phyloP scores from a whole-genome alignment of 1,140 invertebrate genomes.

The Drosophila punjabiensis region DNA sequence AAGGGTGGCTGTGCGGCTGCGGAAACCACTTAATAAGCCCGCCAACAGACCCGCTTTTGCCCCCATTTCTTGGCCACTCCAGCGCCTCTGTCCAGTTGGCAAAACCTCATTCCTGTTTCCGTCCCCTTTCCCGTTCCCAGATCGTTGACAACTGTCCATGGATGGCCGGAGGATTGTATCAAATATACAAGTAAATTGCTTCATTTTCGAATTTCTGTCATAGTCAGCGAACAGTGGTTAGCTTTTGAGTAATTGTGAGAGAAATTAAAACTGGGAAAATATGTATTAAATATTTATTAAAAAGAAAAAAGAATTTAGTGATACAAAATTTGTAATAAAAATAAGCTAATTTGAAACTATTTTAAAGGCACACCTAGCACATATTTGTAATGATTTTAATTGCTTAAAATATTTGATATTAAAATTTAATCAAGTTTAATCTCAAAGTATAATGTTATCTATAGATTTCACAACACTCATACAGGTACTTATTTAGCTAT shows the following conservation, averaged over 20 bases:
- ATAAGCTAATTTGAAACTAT: too few species aligned
- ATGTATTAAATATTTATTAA: background rate
- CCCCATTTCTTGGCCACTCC: background rate
- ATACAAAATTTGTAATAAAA: too few species aligned
- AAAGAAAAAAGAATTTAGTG: background rate
- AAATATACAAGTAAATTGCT: constrained; percentile 80
- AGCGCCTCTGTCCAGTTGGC: background rate
- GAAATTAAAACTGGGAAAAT: background rate
- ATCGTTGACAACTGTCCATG: constrained; percentile 66
- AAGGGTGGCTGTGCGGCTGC: constrained; percentile 35
- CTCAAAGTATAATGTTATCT: background rate
- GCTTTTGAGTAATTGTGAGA: background rate
- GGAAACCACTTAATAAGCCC: constrained; percentile 52
- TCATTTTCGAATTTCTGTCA: constrained; percentile 83
- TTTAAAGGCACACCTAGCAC: background rate
- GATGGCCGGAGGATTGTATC: constrained; percentile 56
- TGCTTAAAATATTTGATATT: background rate
- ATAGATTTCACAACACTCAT: background rate
- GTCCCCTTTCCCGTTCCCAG: constrained; percentile 19
- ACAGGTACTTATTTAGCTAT: background rate
- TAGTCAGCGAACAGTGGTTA: constrained; percentile 44
- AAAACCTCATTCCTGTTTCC: constrained; percentile 9
- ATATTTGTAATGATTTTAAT: background rate
- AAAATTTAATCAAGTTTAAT: background rate
- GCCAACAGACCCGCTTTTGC: constrained; percentile 40